Percentiles rank a stretch among this genome's conserved stretches.
phyloP scores from a whole-genome alignment of 1,140 invertebrate species.

The Neodiprion pinetum region DNA sequence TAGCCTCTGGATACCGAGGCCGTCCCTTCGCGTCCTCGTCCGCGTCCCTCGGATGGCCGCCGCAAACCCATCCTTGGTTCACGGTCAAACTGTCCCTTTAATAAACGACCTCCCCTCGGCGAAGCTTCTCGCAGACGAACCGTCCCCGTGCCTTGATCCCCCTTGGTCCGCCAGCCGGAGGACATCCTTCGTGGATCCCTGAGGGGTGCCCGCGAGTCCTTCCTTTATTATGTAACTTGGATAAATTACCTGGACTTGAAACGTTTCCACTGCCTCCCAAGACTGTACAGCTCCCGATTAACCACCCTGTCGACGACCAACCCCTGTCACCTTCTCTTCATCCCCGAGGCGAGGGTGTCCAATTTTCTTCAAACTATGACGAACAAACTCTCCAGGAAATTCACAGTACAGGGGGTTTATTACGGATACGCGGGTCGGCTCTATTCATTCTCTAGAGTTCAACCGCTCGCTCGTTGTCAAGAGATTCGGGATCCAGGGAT shows the following conservation, averaged over 20 bases:
- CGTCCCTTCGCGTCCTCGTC: neutral
- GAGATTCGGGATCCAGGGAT: too few species aligned
- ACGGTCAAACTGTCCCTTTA: slow-evolving; percentile 40
- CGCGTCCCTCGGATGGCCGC: neutral
- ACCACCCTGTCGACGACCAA: too few species aligned
- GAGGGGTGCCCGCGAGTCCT: neutral
- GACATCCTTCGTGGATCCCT: slow-evolving; percentile 16
- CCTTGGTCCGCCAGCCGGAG: slow-evolving; percentile 24
- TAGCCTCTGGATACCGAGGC: neutral
- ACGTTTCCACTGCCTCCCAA: too few species aligned
- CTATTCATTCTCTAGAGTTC: too few species aligned
- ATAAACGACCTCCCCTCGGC: slow-evolving; percentile 27
- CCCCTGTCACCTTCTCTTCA: too few species aligned
- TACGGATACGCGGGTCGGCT: too few species aligned
- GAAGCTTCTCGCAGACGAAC: neutral
- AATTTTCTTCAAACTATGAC: too few species aligned
- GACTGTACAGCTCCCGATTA: too few species aligned
- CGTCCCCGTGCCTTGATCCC: slow-evolving; percentile 28
- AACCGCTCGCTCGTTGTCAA: too few species aligned
- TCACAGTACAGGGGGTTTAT: too few species aligned
- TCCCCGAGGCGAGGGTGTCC: too few species aligned
- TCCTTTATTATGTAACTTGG: slow-evolving; percentile 6
- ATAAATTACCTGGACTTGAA: neutral
- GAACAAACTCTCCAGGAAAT: too few species aligned
- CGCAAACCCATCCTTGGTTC: slow-evolving; percentile 12